Conservation (phyloP, 2,888 invertebrate species). For the Drosophila pseudotakahashii region DNA sequence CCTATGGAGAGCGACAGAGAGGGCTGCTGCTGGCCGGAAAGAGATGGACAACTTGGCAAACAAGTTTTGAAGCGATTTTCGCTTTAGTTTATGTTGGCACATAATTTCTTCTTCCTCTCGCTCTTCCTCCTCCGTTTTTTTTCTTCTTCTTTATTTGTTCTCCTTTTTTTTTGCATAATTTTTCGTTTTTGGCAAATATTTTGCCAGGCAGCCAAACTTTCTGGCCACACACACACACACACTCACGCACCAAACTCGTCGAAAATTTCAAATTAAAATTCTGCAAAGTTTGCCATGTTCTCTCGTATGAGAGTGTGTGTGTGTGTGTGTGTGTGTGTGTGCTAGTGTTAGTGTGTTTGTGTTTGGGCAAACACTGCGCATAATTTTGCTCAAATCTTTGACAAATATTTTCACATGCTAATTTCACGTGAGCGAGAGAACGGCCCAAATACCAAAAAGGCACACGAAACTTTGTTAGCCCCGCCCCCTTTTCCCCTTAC, state of each 20-base stretch:
- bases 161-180: slow-evolving; percentile 42
- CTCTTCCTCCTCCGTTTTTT: background rate
- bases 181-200: slow-evolving; percentile 66
- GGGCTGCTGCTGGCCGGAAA: background rate
- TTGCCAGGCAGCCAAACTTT: slow-evolving; percentile 68
- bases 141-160: background rate
- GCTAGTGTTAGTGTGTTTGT: slow-evolving; percentile 55
- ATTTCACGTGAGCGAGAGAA: slow-evolving; percentile 64
- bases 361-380: slow-evolving; percentile 78
- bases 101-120: slow-evolving; percentile 57
- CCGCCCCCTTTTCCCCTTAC: background rate
- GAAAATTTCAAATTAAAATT: slow-evolving; percentile 77
- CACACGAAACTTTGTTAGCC: slow-evolving; percentile 40
- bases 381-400: slow-evolving; percentile 78
- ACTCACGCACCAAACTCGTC: slow-evolving; percentile 47
- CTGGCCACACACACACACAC: slow-evolving; percentile 48
- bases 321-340: slow-evolving; percentile 36
- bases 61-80: slow-evolving; percentile 72
- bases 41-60: slow-evolving; percentile 61
- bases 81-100: slow-evolving; percentile 76
- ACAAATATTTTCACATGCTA: slow-evolving; percentile 81
- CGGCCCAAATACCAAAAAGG: slow-evolving; percentile 53
- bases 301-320: background rate
- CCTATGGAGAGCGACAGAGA: slow-evolving; percentile 51
- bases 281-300: slow-evolving; percentile 57